phyloP scores from a whole-genome alignment of 2,113 vertebrate genomes.

The Sceloporus undulatus region DNA sequence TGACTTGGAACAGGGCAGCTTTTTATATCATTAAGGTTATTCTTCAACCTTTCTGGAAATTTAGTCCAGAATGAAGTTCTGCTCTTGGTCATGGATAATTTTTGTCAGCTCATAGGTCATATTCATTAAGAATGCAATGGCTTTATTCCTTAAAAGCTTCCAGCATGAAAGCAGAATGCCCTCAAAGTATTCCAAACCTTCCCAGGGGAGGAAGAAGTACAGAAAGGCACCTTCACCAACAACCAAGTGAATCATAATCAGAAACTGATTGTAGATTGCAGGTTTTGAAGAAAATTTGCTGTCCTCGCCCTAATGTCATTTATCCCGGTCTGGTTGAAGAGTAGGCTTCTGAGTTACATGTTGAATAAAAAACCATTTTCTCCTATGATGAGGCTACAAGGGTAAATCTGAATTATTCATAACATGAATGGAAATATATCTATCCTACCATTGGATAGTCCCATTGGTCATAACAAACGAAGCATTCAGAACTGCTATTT shows the following conservation, averaged over 20 bases:
- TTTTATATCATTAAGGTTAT: background rate
- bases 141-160: too few species aligned
- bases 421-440: background rate
- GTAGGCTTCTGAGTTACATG: background rate
- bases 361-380: background rate
- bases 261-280: too few species aligned
- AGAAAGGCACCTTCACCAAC: too few species aligned
- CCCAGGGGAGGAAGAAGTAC: too few species aligned
- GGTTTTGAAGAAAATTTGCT: too few species aligned
- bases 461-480: constrained; percentile 3
- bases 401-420: background rate
- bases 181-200: too few species aligned
- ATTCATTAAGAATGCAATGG: background rate
- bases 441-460: background rate
- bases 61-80: background rate
- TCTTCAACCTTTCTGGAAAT: background rate
- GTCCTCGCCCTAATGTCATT: background rate
- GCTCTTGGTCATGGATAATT: too few species aligned
- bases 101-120: background rate
- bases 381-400: background rate
- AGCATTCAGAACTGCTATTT: background rate
- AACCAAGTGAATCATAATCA: too few species aligned
- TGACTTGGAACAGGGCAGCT: background rate
- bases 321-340: background rate
- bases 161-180: too few species aligned